phyloP scores from a whole-genome alignment of 2,797 vertebrate genomes.

The Hydrophis major region DNA sequence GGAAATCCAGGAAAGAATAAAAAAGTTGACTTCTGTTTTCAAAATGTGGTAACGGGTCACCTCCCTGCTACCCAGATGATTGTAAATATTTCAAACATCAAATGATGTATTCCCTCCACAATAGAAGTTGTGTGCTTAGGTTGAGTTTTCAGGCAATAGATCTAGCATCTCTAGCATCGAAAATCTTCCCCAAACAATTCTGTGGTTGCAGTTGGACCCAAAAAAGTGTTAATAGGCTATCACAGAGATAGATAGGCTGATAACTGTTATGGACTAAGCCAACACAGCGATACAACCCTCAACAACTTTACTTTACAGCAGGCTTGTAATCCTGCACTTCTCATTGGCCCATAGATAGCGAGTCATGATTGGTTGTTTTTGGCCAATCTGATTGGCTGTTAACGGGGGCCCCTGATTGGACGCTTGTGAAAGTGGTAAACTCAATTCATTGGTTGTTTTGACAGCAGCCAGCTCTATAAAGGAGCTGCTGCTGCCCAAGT shows the following conservation, averaged over 20 bases:
- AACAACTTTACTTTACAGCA: too few species aligned
- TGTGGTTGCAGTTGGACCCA: not conserved
- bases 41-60: not conserved
- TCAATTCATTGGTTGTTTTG: too few species aligned
- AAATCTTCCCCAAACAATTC: not conserved
- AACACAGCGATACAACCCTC: too few species aligned
- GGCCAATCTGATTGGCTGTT: too few species aligned
- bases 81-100: slow-evolving; percentile 11
- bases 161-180: not conserved
- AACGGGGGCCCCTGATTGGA: too few species aligned
- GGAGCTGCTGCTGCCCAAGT: too few species aligned
- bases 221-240: not conserved
- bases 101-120: not conserved
- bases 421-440: too few species aligned
- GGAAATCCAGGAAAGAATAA: not conserved
- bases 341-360: too few species aligned
- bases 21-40: not conserved
- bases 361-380: too few species aligned
- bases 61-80: not conserved
- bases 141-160: not conserved
- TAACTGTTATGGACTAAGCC: too few species aligned
- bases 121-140: not conserved
- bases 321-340: too few species aligned
- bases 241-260: not conserved
- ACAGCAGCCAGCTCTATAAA: too few species aligned